A percentile compares a stretch with the other conserved stretches of the same genome.
Conservation (phyloP, 2,888 invertebrate genomes). For the Thera britannica region DNA sequence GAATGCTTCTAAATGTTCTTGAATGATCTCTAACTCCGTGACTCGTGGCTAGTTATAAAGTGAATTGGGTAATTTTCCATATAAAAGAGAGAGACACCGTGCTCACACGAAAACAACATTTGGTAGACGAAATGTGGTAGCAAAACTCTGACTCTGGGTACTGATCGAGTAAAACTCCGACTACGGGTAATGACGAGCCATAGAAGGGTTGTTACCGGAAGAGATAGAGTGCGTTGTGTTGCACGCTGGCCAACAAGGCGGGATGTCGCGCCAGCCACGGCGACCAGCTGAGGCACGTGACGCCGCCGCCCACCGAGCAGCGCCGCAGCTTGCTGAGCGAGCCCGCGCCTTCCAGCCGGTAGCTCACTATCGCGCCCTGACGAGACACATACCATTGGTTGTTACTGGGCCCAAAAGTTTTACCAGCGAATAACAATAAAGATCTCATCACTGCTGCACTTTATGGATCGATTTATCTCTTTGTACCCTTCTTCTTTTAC, state of each 20-base stretch:
- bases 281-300: slow-evolving; percentile 91
- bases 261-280: slow-evolving; percentile 94
- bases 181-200: too few relatives aligned
- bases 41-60: too few relatives aligned
- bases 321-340: slow-evolving; percentile 88
- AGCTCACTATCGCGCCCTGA: slow-evolving; percentile 88
- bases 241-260: slow-evolving; percentile 90
- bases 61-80: too few relatives aligned
- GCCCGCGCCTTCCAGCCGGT: slow-evolving; percentile 87
- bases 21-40: too few relatives aligned
- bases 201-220: slow-evolving; percentile 69
- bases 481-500: too few relatives aligned
- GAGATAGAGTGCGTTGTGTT: slow-evolving; percentile 89
- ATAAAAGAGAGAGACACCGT: too few relatives aligned
- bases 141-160: too few relatives aligned
- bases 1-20: too few relatives aligned
- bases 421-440: not conserved
- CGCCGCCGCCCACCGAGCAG: slow-evolving; percentile 86
- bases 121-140: too few relatives aligned
- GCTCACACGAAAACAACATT: too few relatives aligned
- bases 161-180: too few relatives aligned
- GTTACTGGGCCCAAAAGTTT: not conserved
- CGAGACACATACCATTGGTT: not conserved
- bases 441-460: not conserved
- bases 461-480: too few relatives aligned